phyloP scores from a whole-genome alignment of 1,140 invertebrate genomes.

The Oscheius sp. region DNA sequence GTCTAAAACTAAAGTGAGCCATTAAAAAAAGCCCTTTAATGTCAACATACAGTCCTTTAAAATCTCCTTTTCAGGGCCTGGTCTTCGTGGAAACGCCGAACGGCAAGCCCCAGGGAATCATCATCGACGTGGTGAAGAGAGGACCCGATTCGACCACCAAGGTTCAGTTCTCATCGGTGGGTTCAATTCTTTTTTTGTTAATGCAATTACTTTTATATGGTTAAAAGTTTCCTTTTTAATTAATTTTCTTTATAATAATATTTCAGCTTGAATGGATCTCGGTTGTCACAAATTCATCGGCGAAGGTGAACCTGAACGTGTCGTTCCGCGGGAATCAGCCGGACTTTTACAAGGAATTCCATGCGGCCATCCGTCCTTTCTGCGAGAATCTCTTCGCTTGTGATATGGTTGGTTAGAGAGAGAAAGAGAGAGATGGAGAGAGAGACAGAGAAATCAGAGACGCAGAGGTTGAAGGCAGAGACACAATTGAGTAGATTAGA shows the following conservation, averaged over 20 bases:
- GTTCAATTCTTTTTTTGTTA: not conserved
- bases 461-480: too few relatives aligned
- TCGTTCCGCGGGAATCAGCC: not conserved
- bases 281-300: constrained; percentile 25
- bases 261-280: constrained; percentile 34
- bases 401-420: constrained; percentile 11
- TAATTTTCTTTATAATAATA: not conserved
- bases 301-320: constrained; percentile 18
- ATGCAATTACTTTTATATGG: not conserved
- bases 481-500: too few relatives aligned
- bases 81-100: constrained; percentile 26
- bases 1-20: too few relatives aligned
- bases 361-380: constrained; percentile 15
- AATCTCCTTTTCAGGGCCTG: constrained; percentile 7
- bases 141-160: constrained; percentile 21
- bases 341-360: constrained; percentile 29
- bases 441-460: too few relatives aligned
- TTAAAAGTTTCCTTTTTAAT: not conserved
- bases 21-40: too few relatives aligned
- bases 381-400: constrained; percentile 17
- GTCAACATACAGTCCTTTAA: not conserved
- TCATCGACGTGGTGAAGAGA: constrained; percentile 27
- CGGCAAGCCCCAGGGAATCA: constrained; percentile 8
- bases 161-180: constrained; percentile 17
- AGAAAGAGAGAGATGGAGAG: too few relatives aligned